Evolutionary conservation across 1,140 invertebrate species (phyloP).

Genomic region (Bilobella aurantiaca): DNA sequence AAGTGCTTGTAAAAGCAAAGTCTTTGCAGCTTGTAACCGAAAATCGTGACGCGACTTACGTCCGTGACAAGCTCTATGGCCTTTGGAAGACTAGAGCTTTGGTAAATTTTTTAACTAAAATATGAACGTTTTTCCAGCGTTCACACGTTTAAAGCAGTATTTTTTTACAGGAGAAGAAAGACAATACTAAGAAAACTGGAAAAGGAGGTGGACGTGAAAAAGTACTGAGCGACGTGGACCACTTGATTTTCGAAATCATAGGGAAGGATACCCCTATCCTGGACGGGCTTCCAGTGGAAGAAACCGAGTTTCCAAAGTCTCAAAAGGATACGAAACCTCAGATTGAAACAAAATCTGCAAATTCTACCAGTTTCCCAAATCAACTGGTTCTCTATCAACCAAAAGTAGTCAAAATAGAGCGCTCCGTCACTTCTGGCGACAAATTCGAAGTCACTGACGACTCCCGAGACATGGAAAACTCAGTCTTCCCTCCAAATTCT

Average conservation of each 20-base stretch:
- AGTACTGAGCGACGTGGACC: slow-evolving; percentile 9
- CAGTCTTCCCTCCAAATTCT: background rate
- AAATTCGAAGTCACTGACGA: background rate
- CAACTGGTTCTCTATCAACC: background rate
- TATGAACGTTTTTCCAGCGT: too few species aligned
- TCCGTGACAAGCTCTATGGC: too few species aligned
- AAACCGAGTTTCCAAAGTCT: background rate
- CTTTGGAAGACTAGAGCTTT: too few species aligned
- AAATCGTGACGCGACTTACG: too few species aligned
- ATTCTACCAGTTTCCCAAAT: background rate
- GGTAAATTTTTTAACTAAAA: too few species aligned
- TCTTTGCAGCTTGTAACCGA: too few species aligned
- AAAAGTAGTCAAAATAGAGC: background rate
- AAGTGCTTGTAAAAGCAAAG: too few species aligned
- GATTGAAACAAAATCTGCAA: too few species aligned
- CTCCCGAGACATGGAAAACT: background rate
- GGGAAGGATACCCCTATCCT: slow-evolving; percentile 14
- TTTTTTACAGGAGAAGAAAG: background rate
- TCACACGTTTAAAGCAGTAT: too few species aligned
- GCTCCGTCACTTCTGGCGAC: background rate
- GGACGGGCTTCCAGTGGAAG: slow-evolving; percentile 9
- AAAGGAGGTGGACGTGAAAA: slow-evolving; percentile 10
- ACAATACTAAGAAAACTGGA: slow-evolving; percentile 12
- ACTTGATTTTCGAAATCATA: slow-evolving; percentile 21
- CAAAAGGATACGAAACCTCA: background rate